Conservation (phyloP, 2,797 vertebrate species). For the Cygnus olor region DNA sequence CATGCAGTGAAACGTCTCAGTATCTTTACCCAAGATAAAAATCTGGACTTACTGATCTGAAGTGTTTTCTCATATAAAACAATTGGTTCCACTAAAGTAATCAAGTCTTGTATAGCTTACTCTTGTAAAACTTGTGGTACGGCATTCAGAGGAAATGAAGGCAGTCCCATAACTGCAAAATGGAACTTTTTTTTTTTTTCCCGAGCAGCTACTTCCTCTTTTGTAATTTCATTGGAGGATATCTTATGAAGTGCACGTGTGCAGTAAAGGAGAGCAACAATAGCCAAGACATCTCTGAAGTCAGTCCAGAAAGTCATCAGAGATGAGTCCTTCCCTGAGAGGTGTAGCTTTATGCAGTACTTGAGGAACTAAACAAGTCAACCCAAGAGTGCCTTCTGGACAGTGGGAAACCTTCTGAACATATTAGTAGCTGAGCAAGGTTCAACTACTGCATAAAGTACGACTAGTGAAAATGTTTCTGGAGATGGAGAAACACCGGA, state of each 20-base stretch:
- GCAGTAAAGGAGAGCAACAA: neutral
- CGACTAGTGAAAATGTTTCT: neutral
- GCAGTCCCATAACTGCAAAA: conserved; percentile 14
- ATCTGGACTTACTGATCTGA: conserved; percentile 1
- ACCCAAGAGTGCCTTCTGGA: neutral
- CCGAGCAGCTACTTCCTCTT: conserved; percentile 8
- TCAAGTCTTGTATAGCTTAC: conserved; percentile 14
- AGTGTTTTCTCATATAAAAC: conserved; percentile 40
- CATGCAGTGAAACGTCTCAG: neutral
- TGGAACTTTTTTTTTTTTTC: neutral
- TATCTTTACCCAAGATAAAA: neutral
- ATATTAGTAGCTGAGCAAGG: neutral
- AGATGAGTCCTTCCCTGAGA: neutral
- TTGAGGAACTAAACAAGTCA: neutral
- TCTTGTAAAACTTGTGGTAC: conserved; percentile 45
- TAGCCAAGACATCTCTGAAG: neutral
- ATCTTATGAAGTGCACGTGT: conserved; percentile 15
- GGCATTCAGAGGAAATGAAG: conserved; percentile 63
- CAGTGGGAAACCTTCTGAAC: neutral
- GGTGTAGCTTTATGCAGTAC: neutral
- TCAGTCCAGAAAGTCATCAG: neutral
- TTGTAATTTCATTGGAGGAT: conserved; percentile 22
- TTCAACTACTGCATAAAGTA: neutral
- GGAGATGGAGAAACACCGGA: neutral
- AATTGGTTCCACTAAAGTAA: conserved; percentile 41